Percentiles rank a stretch among this genome's conserved stretches.
phyloP scores from a whole-genome alignment of 2,888 invertebrate species.

The Metopia argyrocephala region DNA sequence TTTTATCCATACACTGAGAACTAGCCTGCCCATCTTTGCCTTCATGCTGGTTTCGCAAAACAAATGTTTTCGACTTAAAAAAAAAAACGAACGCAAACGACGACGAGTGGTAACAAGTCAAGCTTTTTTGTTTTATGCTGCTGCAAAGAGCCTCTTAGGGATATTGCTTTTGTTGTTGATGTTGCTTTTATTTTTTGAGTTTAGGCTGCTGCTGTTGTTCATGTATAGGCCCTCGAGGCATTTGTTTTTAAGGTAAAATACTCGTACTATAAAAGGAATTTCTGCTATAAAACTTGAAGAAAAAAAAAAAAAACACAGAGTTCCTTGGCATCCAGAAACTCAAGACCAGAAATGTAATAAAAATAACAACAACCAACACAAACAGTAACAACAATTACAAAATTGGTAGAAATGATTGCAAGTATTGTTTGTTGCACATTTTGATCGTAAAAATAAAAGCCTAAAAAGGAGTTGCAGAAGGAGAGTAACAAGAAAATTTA shows the following conservation, averaged over 20 bases:
- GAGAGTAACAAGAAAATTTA: slow-evolving; percentile 21
- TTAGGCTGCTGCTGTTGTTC: slow-evolving; percentile 43
- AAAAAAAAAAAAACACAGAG: slow-evolving; percentile 4
- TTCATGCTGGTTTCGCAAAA: not conserved
- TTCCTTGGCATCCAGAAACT: slow-evolving; percentile 52
- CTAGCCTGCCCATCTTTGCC: not conserved
- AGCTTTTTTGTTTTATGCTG: not conserved
- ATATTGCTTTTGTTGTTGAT: slow-evolving; percentile 34
- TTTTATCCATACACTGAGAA: no score
- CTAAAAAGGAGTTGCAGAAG: slow-evolving; percentile 42
- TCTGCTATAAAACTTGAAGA: slow-evolving; percentile 43
- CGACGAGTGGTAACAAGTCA: slow-evolving; percentile 31
- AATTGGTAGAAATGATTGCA: slow-evolving; percentile 14
- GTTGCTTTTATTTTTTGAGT: slow-evolving; percentile 32
- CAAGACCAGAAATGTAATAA: slow-evolving; percentile 18
- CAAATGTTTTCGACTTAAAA: slow-evolving; percentile 24
- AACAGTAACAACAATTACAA: not conserved
- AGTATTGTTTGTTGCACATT: slow-evolving; percentile 41
- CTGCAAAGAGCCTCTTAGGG: slow-evolving; percentile 44
- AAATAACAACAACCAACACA: slow-evolving; percentile 9
- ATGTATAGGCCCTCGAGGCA: slow-evolving; percentile 58
- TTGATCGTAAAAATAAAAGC: slow-evolving; percentile 31
- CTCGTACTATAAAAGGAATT: slow-evolving; percentile 52
- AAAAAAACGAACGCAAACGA: slow-evolving; percentile 14
- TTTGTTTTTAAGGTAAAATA: slow-evolving; percentile 55